Base-by-base conservation (phyloP, 2,888 invertebrate species). In the Meiosimyza decipiens region DNA sequence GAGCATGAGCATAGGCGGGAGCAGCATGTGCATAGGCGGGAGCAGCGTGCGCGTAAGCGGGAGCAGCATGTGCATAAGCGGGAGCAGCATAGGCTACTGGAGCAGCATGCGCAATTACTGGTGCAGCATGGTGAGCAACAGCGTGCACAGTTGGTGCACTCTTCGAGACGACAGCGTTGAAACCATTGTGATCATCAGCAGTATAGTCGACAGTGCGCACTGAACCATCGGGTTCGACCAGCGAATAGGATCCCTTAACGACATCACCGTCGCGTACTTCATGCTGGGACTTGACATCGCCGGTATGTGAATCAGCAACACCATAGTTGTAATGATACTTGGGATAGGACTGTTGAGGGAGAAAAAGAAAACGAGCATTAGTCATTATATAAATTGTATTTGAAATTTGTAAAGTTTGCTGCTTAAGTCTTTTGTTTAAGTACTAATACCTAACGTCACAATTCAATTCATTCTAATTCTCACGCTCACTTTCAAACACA, bases 121-220 rank as follows among this genome's bases (percentile, higher is more conserved):
- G 77, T 22, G 77, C 77, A 62, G 78, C 74, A 50, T 78, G 78
- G 73, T 86, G 69, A n/a, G 69, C 69, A 22, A 69, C 69, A 33
- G 78, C 79, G 74, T 86, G 87, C 22, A 87, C 81, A 47, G 84
- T 83, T 75, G 87, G 87, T 22, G 85, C 87, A 71, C 80, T 85
- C 82, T 87, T 87, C 75, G 86, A 84, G 60, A 87, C 87, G 71
- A 87, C 85, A n/a, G 87, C 87, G 71, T 87, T 87, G 83, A 87
- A 87, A 28, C 87, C 87, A 65, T 85, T 86, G 79, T 87, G 86
- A 63, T 87, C 87, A 81, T 87, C 87, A 73, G 87, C 87, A 77
- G 86, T 86, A 76, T 87, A 87, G 77, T 87, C 87, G 65, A 87
- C 87, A 74, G 87, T 87, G 75, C 87, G 87, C 76, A 87, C 87